A percentile compares a stretch with the other conserved stretches of the same genome.
phyloP scores from a whole-genome alignment of 2,113 vertebrate genomes.

The Tringa solitaria region DNA sequence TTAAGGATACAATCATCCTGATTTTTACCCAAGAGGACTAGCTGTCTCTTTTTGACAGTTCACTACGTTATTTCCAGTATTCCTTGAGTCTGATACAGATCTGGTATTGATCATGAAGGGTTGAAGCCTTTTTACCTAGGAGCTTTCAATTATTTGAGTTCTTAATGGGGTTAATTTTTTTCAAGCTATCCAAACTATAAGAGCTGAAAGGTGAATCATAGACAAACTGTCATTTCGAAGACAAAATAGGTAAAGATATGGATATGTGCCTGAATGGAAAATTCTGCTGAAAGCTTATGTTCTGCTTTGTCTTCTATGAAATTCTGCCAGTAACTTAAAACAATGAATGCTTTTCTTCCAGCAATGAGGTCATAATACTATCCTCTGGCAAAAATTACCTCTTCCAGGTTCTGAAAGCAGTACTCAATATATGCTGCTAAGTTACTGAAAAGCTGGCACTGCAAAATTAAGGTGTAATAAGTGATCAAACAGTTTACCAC shows the following conservation, averaged over 20 bases:
- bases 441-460: not conserved
- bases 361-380: conserved; percentile 4
- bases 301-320: not conserved
- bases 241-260: not conserved
- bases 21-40: not conserved
- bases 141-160: not conserved
- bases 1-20: not conserved
- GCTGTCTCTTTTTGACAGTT: not conserved
- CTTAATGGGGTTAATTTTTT: not conserved
- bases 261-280: not conserved
- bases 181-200: not conserved
- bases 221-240: not conserved
- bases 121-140: not conserved
- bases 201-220: not conserved
- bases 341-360: conserved; percentile 29
- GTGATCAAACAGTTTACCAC: not conserved
- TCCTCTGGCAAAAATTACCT: not conserved
- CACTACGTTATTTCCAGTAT: not conserved
- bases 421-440: not conserved
- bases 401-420: not conserved
- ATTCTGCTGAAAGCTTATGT: conserved; percentile 16
- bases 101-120: not conserved
- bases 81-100: not conserved
- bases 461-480: not conserved
- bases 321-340: conserved; percentile 24